phyloP scores from a whole-genome alignment of 2,113 vertebrate genomes.

The Aythya baeri region DNA sequence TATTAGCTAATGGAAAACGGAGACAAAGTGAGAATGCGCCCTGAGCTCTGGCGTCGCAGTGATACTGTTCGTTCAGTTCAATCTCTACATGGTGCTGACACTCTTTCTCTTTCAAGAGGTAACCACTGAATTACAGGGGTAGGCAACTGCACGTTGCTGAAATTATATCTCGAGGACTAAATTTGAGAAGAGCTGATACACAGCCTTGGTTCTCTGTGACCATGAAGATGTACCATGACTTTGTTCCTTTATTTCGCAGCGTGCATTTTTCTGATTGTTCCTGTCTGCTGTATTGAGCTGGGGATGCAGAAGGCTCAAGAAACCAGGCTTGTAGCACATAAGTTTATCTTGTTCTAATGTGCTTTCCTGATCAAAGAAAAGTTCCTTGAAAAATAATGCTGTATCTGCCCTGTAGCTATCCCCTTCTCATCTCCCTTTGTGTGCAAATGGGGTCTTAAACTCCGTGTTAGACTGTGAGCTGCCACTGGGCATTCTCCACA shows the following conservation, averaged over 20 bases:
- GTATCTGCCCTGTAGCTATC: background rate
- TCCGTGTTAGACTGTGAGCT: background rate
- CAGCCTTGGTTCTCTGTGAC: background rate
- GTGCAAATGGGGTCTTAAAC: background rate
- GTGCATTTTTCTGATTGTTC: background rate
- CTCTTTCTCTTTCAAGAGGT: background rate
- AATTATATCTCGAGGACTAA: background rate
- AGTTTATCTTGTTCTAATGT: background rate
- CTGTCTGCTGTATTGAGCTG: background rate
- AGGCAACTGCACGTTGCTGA: background rate
- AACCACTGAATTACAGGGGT: background rate
- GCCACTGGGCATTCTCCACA: background rate
- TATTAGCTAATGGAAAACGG: constrained; percentile 60
- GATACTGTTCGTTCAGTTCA: background rate
- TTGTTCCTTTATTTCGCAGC: background rate
- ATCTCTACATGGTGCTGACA: background rate
- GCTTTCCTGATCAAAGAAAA: background rate
- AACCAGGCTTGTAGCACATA: background rate
- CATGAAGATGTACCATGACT: background rate
- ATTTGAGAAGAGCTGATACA: background rate
- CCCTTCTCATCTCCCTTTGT: background rate
- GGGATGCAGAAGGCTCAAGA: background rate
- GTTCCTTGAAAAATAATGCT: background rate
- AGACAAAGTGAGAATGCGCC: background rate
- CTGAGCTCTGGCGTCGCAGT: background rate